These are phyloP conservation scores for Urosaurus nigricauda DNA, from an alignment of 2,797 vertebrate genomes.

Conservation along the genomic window DNA sequence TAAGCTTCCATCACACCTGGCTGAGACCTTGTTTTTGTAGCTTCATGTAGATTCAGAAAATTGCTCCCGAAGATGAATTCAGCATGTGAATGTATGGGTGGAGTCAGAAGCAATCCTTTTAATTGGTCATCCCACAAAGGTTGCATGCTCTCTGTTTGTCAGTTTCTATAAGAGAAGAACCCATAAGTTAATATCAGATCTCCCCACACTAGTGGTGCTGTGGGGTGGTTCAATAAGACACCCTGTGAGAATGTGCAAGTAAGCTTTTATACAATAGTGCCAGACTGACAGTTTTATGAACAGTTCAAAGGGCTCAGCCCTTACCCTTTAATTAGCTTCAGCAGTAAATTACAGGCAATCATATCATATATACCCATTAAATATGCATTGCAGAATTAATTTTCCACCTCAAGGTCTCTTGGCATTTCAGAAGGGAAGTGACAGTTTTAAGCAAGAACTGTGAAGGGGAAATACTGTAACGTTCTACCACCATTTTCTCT, in stretches of 20 bases:
- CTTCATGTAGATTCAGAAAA: not conserved
- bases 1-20: not conserved
- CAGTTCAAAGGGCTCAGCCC: constrained; percentile 52
- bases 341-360: constrained; percentile 31
- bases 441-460: not conserved
- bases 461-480: not conserved
- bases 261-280: constrained; percentile 46
- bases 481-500: not conserved
- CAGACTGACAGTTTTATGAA: constrained; percentile 39
- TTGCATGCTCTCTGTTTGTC: not conserved
- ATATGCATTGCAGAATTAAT: constrained; percentile 34
- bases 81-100: not conserved
- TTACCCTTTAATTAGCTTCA: constrained; percentile 42
- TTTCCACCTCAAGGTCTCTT: constrained; percentile 16
- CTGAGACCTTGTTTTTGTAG: not conserved
- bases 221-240: constrained; percentile 60
- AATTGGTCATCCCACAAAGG: not conserved
- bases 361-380: constrained; percentile 16
- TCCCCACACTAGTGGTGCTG: constrained; percentile 34
- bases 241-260: constrained; percentile 61
- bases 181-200: constrained; percentile 48
- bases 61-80: constrained; percentile 9
- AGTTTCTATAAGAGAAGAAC: constrained; percentile 6
- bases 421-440: constrained; percentile 12
- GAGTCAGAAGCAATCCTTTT: not conserved